Base-by-base conservation (phyloP, 2,113 vertebrate genomes). In the Cettia cetti region DNA sequence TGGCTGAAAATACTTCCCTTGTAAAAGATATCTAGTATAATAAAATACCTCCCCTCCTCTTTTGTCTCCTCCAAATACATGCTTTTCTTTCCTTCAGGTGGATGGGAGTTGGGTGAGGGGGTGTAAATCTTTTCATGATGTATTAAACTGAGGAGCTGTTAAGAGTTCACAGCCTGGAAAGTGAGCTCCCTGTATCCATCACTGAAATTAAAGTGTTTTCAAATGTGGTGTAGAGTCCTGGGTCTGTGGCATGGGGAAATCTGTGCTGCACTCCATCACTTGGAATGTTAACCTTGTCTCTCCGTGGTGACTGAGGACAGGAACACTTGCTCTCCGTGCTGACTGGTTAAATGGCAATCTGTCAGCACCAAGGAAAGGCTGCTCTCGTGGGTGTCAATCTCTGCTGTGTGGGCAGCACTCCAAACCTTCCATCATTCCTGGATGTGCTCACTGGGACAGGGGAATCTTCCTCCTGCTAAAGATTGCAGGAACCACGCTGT, bases 221-320 rank as follows among this genome's bases (percentile, higher is more conserved):
- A 31, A 94, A 97, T 31, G 95, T 35, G 45, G 81, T 12, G 49
- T 91, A 83, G 94, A 97, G 97, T 97, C 90, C 88, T 59, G 94
- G 96, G 90, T 97, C 68, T 92, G 44, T 37, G 71, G 96, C 40
- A 61, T 96, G 97, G 97, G 97, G 96, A 98, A 98, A 98, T 93
- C 86, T 31, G 85, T 0, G 24, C 93, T 77, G 92, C 95, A 95
- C 96, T 98, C 98, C 98, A 98, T 98, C 98, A 98, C 96, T 97
- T 89, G 92, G 97, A 98, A 96, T 96, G 98, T 98, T 98, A 97
- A 98, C 98, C 98, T 98, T 98, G 98, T 98, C 98, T 98, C 95
- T 98, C 95, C 15, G 77, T 93, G 90, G 95, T 97, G 97, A 95
- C 97, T 96, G 96, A 92, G 87, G 96, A 94, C 96, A 90, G 96